phyloP scores from a whole-genome alignment of 2,888 invertebrate genomes.

The Zootermopsis nevadensis region DNA sequence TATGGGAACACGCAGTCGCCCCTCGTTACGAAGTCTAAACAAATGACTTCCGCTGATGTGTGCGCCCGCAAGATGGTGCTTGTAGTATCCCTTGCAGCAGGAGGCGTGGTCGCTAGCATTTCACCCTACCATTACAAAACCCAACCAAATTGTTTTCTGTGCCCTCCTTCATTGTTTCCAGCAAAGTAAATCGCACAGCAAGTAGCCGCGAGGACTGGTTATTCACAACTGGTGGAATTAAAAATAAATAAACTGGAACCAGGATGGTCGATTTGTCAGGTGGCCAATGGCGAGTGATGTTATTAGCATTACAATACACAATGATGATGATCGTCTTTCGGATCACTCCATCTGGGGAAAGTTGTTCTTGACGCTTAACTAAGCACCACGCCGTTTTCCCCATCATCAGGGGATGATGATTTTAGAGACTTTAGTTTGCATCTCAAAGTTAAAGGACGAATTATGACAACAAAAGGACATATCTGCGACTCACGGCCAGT shows the following conservation, averaged over 20 bases:
- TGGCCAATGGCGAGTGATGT: neutral
- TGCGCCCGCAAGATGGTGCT: conserved; percentile 33
- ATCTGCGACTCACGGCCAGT: too few species aligned
- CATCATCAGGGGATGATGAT: too few species aligned
- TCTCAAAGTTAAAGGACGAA: too few species aligned
- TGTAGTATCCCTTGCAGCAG: neutral
- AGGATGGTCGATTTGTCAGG: conserved; percentile 25
- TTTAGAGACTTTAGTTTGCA: too few species aligned
- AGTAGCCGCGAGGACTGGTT: conserved; percentile 18
- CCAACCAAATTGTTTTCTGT: conserved; percentile 29
- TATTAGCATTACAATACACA: too few species aligned
- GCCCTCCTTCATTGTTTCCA: conserved; percentile 21
- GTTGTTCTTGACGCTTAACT: too few species aligned
- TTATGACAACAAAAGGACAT: too few species aligned
- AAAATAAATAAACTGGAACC: conserved; percentile 31
- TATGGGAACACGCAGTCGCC: neutral
- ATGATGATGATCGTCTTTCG: too few species aligned
- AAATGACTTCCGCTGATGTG: conserved; percentile 32
- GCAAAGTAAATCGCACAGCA: conserved; percentile 18
- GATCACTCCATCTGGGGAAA: too few species aligned
- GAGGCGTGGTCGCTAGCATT: conserved; percentile 5
- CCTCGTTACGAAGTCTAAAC: conserved; percentile 22
- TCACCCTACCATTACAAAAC: conserved; percentile 15
- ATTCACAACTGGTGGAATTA: conserved; percentile 21
- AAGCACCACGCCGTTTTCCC: too few species aligned